Evolutionary conservation across 2,888 invertebrate species (phyloP), one percentile per base, ranked within the genome.

Genomic region (Eupithecia dodoneata): DNA sequence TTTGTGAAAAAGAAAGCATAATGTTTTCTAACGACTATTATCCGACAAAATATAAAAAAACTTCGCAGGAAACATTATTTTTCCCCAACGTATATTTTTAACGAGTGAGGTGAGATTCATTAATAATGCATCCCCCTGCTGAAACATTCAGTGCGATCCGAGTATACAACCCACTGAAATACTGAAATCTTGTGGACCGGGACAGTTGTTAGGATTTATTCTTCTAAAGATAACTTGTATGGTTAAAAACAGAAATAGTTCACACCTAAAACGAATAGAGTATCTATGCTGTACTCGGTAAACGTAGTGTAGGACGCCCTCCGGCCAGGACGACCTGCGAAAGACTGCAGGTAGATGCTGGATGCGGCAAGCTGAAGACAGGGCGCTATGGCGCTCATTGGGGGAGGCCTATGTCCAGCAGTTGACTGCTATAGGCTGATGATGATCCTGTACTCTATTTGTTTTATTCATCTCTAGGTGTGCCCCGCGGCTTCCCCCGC

Each of bases 61-160:
- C 67, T 44, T 44, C 44, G 7, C 44, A 15, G 44, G 44, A 44
- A 47, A 2, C 65, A 42, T 42, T 66, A 66, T 42, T 18, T 47
- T 47, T 45, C 12, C 18, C 5, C 45, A 10, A 47, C 47, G 69
- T 70, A 70, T 70, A 67, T 70, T 70, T 70, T 70, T 70, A 70
- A 70, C 72, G 65, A 65, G 76, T 55, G 74, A 71, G 81, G 76
- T 77, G 73, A 55, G 55, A 77, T 18, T 42, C 73, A 81, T 82
- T 74, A 80, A 82, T 81, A 77, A 82, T 81, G 80, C 76, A 82
- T 81, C 13, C 55, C 55, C 41, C 74, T 76, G 30, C 66, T 82
- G 81, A 81, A 82, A 81, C 66, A 80, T 81, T 81, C 81, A 82
- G 82, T 77, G 80, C 70, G 49, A 18, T 18, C 59, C 18, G 59